Evolutionary conservation across 1,140 invertebrate genomes (phyloP), one percentile per base, ranked within the genome.

Genomic region (Calephelis nemesis): DNA sequence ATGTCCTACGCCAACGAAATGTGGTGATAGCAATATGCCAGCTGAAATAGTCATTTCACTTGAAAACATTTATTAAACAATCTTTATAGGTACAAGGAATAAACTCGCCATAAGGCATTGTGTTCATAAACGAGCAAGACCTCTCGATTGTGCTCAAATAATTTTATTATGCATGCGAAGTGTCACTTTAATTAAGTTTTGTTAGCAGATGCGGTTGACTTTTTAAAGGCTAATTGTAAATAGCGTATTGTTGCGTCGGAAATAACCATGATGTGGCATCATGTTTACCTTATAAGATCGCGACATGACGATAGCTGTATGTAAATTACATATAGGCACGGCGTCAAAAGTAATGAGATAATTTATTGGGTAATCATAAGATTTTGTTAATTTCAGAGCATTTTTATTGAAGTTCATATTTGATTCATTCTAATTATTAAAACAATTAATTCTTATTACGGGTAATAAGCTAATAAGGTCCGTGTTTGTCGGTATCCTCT

Each of bases 141-240:
- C 73, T 67, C 73, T 73, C 74, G 76, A 76, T 75, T 79, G 74
- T 74, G 74, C 79, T 82, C 82, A 82, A 85, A 85, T 84, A 83
- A 84, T 86, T 85, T 82, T 84, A 87, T 85, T 86, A 86, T 89
- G 80, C 83, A 86, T 84, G 80, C 83, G 74, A 79, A 84, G 81
- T 86, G 85, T 88, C 85, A 86, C 63, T 86, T 86, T 87, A 87
- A 87, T 87, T 86, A 89, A 87, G 85, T 88, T 87, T 82, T 82
- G 84, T 84, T 81, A 77, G 81, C 82, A 85, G 84, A 85, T 85
- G 84, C 82, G 76, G 77, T 81, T 78, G 78, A 82, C 77, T 81
- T 82, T 82, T 80, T 77, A 78, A 77, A 75, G 70, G 73, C 75
- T 79, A 75, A 75, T 82, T 83, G 83, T 77, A 77, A 79, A 84